A percentile compares a stretch with the other conserved stretches of the same genome.
phyloP scores from a whole-genome alignment of 2,888 invertebrate species.

The Noctua fimbriata region DNA sequence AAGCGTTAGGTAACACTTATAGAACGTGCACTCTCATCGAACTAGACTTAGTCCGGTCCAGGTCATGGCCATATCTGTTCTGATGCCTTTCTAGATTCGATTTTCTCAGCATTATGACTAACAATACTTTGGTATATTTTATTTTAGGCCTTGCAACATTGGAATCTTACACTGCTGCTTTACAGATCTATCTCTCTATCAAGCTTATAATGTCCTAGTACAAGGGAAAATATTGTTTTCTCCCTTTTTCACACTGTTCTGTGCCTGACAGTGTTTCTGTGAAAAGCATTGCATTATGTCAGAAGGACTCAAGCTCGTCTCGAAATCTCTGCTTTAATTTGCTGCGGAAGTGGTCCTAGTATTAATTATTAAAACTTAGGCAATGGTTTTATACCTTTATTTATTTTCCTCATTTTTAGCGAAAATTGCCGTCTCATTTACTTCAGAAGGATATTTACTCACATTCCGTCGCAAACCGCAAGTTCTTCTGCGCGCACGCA shows the following conservation, averaged over 20 bases:
- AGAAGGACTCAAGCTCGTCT: background rate
- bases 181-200: background rate
- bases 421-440: conserved; percentile 18
- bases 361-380: background rate
- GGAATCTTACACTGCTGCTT: background rate
- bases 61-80: conserved; percentile 43
- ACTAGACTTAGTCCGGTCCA: conserved; percentile 28
- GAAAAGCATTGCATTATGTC: background rate
- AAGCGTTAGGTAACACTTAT: conserved; percentile 34
- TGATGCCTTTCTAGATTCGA: conserved; percentile 37
- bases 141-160: conserved; percentile 3
- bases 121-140: background rate
- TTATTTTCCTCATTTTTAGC: background rate
- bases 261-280: background rate
- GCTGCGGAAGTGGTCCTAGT: background rate
- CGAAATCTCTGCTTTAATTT: too few relatives aligned
- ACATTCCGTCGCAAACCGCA: conserved; percentile 53
- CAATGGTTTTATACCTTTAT: background rate
- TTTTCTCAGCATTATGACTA: conserved; percentile 23
- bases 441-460: conserved; percentile 32
- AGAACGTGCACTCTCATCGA: conserved; percentile 34
- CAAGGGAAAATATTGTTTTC: background rate
- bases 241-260: background rate
- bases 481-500: conserved; percentile 55
- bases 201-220: background rate